These are phyloP conservation scores for Xanthorhoe designata DNA, from an alignment of 2,888 invertebrate genomes.

Conservation along the genomic window DNA sequence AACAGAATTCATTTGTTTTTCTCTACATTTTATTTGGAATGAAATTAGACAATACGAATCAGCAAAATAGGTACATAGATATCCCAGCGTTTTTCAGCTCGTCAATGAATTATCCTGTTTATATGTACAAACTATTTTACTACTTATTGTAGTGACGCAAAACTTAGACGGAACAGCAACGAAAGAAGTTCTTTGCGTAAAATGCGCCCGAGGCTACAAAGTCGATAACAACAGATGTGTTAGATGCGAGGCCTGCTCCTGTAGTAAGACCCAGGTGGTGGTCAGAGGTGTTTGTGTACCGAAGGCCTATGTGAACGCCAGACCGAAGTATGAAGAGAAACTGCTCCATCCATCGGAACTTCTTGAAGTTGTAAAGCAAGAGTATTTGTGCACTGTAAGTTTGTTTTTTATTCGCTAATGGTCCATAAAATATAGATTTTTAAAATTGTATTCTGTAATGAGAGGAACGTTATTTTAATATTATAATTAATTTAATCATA, in stretches of 20 bases:
- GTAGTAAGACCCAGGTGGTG: constrained; percentile 59
- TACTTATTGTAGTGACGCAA: constrained; percentile 64
- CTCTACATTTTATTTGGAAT: too few species aligned
- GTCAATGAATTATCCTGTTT: too few species aligned
- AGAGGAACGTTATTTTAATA: too few species aligned
- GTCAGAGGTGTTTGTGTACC: constrained; percentile 67
- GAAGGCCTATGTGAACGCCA: constrained; percentile 60
- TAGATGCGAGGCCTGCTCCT: constrained; percentile 66
- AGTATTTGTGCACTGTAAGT: constrained; percentile 75
- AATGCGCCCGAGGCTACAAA: constrained; percentile 70
- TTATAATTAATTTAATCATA: too few species aligned
- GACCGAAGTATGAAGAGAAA: constrained; percentile 68
- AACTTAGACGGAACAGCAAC: constrained; percentile 73
- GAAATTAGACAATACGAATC: too few species aligned
- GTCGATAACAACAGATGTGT: constrained; percentile 61
- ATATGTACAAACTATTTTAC: too few species aligned
- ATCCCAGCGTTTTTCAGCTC: too few species aligned
- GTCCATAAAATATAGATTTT: too few species aligned
- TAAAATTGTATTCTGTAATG: not conserved
- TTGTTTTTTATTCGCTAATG: too few species aligned
- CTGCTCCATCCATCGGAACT: constrained; percentile 61
- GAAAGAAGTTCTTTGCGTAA: constrained; percentile 75
- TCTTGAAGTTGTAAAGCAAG: constrained; percentile 68
- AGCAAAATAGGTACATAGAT: too few species aligned
- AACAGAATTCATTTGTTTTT: too few species aligned